phyloP scores from a whole-genome alignment of 2,797 vertebrate genomes.

The Spheniscus humboldti region DNA sequence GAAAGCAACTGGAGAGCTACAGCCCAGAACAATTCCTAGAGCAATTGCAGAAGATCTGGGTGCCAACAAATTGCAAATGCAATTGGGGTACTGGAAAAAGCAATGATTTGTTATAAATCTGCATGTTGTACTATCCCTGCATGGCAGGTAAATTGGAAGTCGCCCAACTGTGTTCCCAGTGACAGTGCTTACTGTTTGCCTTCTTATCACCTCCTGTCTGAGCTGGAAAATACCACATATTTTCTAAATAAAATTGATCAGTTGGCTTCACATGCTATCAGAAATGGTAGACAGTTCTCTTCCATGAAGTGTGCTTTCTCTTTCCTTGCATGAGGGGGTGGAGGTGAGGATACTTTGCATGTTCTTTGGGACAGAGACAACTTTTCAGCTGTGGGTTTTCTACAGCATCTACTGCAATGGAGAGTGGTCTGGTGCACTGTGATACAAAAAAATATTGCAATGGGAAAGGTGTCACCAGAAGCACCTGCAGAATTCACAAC shows the following conservation, averaged over 20 bases:
- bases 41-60: not conserved
- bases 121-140: not conserved
- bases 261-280: not conserved
- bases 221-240: not conserved
- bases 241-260: not conserved
- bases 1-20: conserved; percentile 1
- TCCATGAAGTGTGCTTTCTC: not conserved
- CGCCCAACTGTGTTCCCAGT: not conserved
- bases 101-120: not conserved
- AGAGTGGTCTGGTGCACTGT: not conserved
- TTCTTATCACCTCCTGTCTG: not conserved
- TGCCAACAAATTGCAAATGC: not conserved
- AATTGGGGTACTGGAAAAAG: not conserved
- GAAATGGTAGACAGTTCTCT: not conserved
- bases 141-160: not conserved
- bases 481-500: not conserved
- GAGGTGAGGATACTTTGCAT: not conserved
- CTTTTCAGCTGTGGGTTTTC: not conserved
- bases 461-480: not conserved
- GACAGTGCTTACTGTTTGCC: not conserved
- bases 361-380: not conserved
- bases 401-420: not conserved
- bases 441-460: not conserved
- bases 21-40: not conserved
- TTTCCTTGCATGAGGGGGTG: not conserved